Conservation (phyloP, 1,140 invertebrate species). For the Drosophila sp. region DNA sequence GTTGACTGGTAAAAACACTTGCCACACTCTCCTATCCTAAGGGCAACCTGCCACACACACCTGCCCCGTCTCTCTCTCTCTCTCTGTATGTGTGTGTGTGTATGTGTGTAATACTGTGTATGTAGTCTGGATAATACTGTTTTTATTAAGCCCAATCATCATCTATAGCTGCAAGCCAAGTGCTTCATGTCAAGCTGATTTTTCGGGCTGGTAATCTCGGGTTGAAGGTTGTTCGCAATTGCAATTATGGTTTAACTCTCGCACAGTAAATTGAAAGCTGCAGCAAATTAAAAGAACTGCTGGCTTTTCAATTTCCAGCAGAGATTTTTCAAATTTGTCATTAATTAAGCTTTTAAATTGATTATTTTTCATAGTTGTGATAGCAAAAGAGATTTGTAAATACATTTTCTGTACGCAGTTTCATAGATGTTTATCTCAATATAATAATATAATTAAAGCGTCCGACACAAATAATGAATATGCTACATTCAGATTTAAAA, state of each 20-base stretch:
- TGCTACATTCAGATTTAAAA: background rate
- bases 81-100: background rate
- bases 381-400: background rate
- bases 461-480: background rate
- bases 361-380: background rate
- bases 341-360: constrained; percentile 9
- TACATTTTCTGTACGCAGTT: background rate
- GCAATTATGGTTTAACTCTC: constrained; percentile 65
- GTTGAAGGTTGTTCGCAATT: constrained; percentile 54
- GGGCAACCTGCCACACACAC: background rate
- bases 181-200: constrained; percentile 34
- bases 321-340: constrained; percentile 15
- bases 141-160: constrained; percentile 77
- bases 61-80: background rate
- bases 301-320: constrained; percentile 18
- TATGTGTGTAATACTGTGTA: constrained; percentile 4
- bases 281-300: constrained; percentile 17
- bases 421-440: background rate
- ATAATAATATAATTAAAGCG: background rate
- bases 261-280: constrained; percentile 59
- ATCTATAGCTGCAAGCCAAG: constrained; percentile 13
- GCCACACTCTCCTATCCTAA: constrained; percentile 35
- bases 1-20: constrained; percentile 33
- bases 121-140: constrained; percentile 49
- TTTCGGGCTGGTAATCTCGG: background rate